Base-by-base conservation (phyloP, 1,140 invertebrate genomes). In the Drosophila rufa region DNA sequence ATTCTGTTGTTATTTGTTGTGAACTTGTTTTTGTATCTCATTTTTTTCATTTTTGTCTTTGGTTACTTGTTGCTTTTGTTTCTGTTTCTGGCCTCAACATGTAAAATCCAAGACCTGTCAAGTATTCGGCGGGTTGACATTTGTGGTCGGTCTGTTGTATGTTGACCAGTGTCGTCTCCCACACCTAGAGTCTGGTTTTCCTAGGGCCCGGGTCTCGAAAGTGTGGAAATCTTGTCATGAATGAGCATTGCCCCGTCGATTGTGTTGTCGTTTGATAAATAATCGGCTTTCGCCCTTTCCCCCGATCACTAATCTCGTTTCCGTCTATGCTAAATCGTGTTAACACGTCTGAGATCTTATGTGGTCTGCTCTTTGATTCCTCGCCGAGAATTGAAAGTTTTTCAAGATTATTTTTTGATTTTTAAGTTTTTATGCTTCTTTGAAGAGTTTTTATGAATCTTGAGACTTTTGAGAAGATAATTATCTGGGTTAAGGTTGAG, bases 211-310 rank as follows among this genome's bases (percentile, higher is more conserved):
- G 47, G 62, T 48, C 75, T 73, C 8, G 68, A 83, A 87, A 79
- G 84, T 67, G 70, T 82, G 69, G 80, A 84, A 84, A 89, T 75
- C 74, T 75, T 38, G 61, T 76, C 68, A 81, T 89, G 85, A 90
- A 89, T 89, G 85, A 89, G 71, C 68, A 82, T 76, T 65, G 68
- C 65, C 43, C 38, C 65, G 8, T 86, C 77, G 76, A 81, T 80
- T 68, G 73, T 80, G 62, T 90, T 89, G 66, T 79, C 66, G 75
- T 66, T 81, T 75, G 59, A 78, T 84, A 80, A 82, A 81, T 89
- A 89, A 84, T 84, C 74, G 84, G 55, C 65, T 83, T 87, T 71
- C 14, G 45, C 19, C 38, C 58, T 19, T 12, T 33, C 36, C 22
- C 27, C 53, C 22, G 6, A 11, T 36, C 38, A 43, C 55, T 43